Conservation (phyloP, 2,888 invertebrate species). For the Norana najaformis region DNA sequence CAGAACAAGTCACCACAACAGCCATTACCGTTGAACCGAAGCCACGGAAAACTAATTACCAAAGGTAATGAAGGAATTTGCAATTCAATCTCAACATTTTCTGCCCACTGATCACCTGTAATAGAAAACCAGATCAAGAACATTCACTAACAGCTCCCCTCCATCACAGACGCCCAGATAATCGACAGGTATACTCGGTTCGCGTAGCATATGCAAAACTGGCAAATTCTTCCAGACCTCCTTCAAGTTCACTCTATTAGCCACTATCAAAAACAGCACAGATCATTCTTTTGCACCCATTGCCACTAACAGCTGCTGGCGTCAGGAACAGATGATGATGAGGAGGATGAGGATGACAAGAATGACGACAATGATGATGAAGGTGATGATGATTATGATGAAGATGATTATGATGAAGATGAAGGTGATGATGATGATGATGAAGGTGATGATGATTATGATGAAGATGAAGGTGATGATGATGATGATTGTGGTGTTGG, state of each 20-base stretch:
- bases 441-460: too few species aligned
- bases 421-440: neutral
- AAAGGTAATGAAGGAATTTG: neutral
- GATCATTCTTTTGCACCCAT: neutral
- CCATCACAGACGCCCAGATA: neutral
- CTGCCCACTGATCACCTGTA: neutral
- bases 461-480: too few species aligned
- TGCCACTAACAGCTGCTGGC: neutral
- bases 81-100: slow-evolving; percentile 5
- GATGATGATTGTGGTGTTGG: too few species aligned
- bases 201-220: neutral
- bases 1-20: neutral
- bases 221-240: neutral
- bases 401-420: neutral
- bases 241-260: neutral
- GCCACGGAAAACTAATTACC: neutral
- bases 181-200: neutral
- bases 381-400: neutral
- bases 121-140: neutral
- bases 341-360: too few species aligned
- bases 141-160: neutral
- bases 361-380: too few species aligned
- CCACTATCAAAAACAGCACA: neutral
- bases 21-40: neutral
- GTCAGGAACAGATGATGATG: neutral